These are phyloP conservation scores for Agelas oroides DNA, from an alignment of 37 sponge, comb jelly and placozoan genomes.

Conservation along the genomic window DNA sequence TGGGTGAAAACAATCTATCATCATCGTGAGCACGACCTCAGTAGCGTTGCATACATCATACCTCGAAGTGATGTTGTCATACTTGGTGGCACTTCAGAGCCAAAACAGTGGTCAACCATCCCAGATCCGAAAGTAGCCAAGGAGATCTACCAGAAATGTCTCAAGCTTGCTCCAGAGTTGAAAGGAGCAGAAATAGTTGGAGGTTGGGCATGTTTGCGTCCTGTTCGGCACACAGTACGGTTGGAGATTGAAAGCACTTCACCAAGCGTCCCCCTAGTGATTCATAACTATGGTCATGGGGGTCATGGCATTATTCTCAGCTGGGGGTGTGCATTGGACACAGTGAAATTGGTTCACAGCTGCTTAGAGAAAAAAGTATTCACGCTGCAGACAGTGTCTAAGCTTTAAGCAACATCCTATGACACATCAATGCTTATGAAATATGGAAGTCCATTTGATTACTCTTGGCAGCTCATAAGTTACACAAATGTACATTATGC, in stretches of 20 bases:
- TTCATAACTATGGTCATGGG: slow-evolving; percentile 70
- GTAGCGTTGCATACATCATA: slow-evolving; percentile 11
- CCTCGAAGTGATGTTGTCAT: slow-evolving; percentile 4
- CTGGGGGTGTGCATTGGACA: slow-evolving; percentile 68
- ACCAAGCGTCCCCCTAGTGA: background rate
- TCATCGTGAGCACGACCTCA: background rate
- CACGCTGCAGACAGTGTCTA: background rate
- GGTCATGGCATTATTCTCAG: slow-evolving; percentile 28
- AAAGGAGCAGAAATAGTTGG: slow-evolving; percentile 25
- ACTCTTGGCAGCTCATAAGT: no score
- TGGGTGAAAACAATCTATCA: slow-evolving; percentile 43
- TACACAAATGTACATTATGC: no score
- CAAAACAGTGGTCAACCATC: background rate
- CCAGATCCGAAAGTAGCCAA: background rate
- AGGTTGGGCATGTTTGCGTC: slow-evolving; percentile 53
- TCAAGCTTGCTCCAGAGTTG: slow-evolving; percentile 14
- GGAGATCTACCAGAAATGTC: slow-evolving; percentile 6
- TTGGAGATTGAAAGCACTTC: slow-evolving; percentile 28
- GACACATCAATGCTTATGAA: no score
- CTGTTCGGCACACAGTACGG: slow-evolving; percentile 36
- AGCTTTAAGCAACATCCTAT: background rate
- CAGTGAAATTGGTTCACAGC: slow-evolving; percentile 2
- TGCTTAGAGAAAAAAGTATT: background rate
- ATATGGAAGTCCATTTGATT: no score
- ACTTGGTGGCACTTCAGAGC: slow-evolving; percentile 30